Conservation (phyloP, 2,113 vertebrate species). For the Craseonycteris thonglongyai region DNA sequence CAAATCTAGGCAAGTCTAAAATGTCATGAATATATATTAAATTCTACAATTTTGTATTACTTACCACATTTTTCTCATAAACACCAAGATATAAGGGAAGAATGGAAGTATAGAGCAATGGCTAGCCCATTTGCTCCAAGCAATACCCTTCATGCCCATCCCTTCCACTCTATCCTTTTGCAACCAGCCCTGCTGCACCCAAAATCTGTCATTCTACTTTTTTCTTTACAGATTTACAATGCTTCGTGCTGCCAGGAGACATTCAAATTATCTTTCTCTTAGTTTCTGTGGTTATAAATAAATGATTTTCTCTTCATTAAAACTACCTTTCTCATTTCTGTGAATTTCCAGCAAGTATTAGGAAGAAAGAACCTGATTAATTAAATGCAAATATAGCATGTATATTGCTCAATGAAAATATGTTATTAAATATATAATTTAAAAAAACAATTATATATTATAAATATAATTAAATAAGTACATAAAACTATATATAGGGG, state of each 20-base stretch:
- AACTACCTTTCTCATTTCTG: not conserved
- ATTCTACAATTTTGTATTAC: not conserved
- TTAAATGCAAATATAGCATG: not conserved
- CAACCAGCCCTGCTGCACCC: not conserved
- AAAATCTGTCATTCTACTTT: not conserved
- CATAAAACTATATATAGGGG: not conserved
- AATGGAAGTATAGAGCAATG: not conserved
- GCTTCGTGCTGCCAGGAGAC: not conserved
- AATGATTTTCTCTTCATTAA: not conserved
- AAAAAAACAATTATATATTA: not conserved
- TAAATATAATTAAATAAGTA: not conserved
- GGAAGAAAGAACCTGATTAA: not conserved
- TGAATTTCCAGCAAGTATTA: not conserved
- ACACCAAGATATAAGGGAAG: not conserved
- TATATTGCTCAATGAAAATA: not conserved
- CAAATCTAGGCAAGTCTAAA: not conserved
- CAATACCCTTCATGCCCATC: fast-evolving
- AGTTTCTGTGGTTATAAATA: not conserved
- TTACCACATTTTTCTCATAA: not conserved
- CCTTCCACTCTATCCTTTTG: not conserved
- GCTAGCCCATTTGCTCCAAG: not conserved
- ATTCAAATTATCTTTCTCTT: not conserved
- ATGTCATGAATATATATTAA: not conserved
- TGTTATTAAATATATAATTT: not conserved
- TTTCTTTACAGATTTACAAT: not conserved